Evolutionary conservation across 2,113 vertebrate genomes (phyloP), one percentile per base, ranked within the genome.

Genomic region (Muntiacus muntjak): DNA sequence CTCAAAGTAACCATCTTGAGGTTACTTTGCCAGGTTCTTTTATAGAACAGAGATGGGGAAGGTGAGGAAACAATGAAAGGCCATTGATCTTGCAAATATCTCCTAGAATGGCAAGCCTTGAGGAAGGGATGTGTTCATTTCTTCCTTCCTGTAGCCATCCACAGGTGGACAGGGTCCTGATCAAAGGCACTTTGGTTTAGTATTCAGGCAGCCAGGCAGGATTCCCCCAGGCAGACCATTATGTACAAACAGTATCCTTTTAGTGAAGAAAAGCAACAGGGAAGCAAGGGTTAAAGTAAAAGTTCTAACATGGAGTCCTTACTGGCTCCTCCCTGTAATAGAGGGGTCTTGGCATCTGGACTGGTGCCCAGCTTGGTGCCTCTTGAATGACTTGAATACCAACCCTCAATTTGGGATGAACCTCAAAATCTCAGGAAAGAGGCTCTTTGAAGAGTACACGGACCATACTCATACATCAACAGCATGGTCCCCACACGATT

Each of bases 311-410:
- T 43, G 23, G 23, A 76, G 71, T 76, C 71, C 43, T 74, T 40
- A 23, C 3, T 43, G 71, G 71, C 36, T 43, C 0, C 6, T 74
- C 71, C 71, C 71, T 74, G 23, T 14, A 76, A 43, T 7, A 43
- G 12, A 26, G 0, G 11, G 19, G 3, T 47, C 0, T 52, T 26
- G 26, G 54, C 15, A 30, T 30, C 55, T 55, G 50, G 45, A 62
- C 25, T 12, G 1, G 16, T 43, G 33, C 14, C 6, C 1, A 2
- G 33, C 7, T 19, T 54, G 40, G 19, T 1, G 28, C 19, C 1
- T 43, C 47, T 40, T 25, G 30, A 50, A 40, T 57, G 30, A 25
- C 7, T 30, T 8, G 67, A 5, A 16, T 10, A 58, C 17, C 36
- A 4, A 33, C 36, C 36, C 12, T 43, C 52, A 9, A 4, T 33